Evolutionary conservation across 2,888 invertebrate species (phyloP), one percentile per base, ranked within the genome.

Genomic region (Nomada fucata): DNA sequence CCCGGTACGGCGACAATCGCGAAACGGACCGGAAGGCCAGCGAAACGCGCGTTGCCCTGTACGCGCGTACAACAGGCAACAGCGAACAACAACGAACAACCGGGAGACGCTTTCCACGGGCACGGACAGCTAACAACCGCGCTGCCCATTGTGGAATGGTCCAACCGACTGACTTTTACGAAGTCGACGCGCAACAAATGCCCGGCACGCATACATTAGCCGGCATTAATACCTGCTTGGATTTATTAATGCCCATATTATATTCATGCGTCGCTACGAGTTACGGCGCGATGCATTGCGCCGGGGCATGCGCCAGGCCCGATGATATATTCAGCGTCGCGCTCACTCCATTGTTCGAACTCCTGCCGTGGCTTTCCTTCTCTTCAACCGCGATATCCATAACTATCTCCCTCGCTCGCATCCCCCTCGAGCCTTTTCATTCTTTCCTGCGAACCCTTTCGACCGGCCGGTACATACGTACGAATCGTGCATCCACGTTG

Each of bases 221-320:
- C 79, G 91, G 91, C 91, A 91, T 93, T 92, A 93, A 93, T 93
- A 92, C 89, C 88, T 88, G 91, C 89, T 91, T 90, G 90, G 90
- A 92, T 92, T 93, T 92, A 93, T 93, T 92, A 92, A 92, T 93
- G 92, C 88, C 90, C 92, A 91, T 92, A 92, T 92, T 91, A 93
- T 92, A 93, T 92, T 92, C 91, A 89, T 91, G 87, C 88, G 87
- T 86, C 88, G 84, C 86, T 89, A 78, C 74, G 77, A 81, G 75
- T 82, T 79, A 79, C 74, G 74, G 64, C 67, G 82, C 84, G 82
- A 78, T 80, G 75, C 83, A 74, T 74, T 83, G 82, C 81, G 69
- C 72, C 69, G 71, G 70, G 76, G 81, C 78, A 76, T 84, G 85
- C 79, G 76, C 76, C 82, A 82, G 20, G 76, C 80, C 70, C 90